Evolutionary conservation across 2,888 invertebrate species (phyloP).

Genomic region (Baccha elongata): DNA sequence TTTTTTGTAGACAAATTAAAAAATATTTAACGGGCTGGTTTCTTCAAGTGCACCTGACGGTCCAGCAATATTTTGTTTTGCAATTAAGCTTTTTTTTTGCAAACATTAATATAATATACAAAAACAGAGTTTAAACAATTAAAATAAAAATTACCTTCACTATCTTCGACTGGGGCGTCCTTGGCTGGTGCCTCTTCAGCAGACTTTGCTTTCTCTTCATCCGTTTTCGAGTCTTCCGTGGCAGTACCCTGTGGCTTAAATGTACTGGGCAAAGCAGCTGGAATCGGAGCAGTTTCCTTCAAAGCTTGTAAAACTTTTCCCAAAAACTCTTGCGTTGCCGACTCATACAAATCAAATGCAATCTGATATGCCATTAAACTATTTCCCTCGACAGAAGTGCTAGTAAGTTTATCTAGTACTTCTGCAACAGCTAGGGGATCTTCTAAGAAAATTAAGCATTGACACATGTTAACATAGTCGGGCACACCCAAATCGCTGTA

Average conservation of each 20-base stretch:
- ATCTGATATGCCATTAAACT: slow-evolving; percentile 99
- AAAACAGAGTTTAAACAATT: no score
- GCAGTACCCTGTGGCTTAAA: slow-evolving; percentile 87
- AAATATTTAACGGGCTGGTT: no score
- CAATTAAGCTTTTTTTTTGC: no score
- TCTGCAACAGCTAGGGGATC: slow-evolving; percentile 96
- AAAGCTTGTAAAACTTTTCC: slow-evolving; percentile 92
- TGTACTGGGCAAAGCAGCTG: slow-evolving; percentile 89
- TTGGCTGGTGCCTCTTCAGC: slow-evolving; percentile 79
- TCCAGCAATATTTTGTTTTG: no score
- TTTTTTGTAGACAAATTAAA: no score
- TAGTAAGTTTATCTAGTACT: slow-evolving; percentile 93
- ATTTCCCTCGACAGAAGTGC: slow-evolving; percentile 88
- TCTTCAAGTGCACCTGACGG: no score
- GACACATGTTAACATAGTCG: slow-evolving; percentile 99
- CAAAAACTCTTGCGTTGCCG: slow-evolving; percentile 98
- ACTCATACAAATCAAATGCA: slow-evolving; percentile 99
- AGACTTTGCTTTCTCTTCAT: slow-evolving; percentile 78
- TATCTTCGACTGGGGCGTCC: slow-evolving; percentile 81
- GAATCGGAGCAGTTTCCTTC: slow-evolving; percentile 91
- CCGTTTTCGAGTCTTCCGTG: slow-evolving; percentile 77
- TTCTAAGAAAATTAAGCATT: slow-evolving; percentile 98
- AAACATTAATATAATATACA: no score
- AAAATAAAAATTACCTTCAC: slow-evolving; percentile 79
- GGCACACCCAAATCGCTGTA: slow-evolving; percentile 95